Conservation (phyloP, 2,888 invertebrate genomes). For the Maniola hyperantus region DNA sequence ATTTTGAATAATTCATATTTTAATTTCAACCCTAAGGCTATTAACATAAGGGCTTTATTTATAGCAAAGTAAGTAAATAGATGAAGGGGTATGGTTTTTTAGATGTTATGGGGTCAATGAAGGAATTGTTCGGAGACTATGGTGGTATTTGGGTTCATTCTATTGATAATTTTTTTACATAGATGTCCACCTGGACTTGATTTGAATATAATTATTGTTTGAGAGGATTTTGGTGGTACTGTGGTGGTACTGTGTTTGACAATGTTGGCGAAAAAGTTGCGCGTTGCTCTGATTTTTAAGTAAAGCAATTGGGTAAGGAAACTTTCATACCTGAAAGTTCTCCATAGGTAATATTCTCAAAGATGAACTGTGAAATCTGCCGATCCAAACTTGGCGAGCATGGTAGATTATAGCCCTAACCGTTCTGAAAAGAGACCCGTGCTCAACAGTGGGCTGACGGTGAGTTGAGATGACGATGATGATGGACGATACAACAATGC, state of each 20-base stretch:
- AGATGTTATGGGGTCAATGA: slow-evolving; percentile 57
- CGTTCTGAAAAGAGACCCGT: too few species aligned
- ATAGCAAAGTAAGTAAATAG: slow-evolving; percentile 21
- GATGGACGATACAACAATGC: too few species aligned
- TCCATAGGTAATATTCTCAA: too few species aligned
- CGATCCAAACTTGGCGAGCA: too few species aligned
- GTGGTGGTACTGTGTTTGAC: neutral
- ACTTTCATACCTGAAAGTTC: too few species aligned
- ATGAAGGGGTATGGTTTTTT: slow-evolving; percentile 39
- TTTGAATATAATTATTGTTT: slow-evolving; percentile 51
- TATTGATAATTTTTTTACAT: slow-evolving; percentile 52
- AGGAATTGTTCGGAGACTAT: slow-evolving; percentile 48
- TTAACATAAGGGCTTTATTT: slow-evolving; percentile 29
- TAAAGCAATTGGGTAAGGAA: too few species aligned
- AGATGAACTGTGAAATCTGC: too few species aligned
- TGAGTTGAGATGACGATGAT: too few species aligned
- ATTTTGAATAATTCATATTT: slow-evolving; percentile 29
- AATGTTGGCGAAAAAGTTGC: neutral
- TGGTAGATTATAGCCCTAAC: too few species aligned
- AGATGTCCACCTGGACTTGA: slow-evolving; percentile 62
- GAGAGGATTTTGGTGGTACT: slow-evolving; percentile 18
- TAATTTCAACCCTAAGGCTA: slow-evolving; percentile 31
- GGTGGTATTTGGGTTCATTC: slow-evolving; percentile 32
- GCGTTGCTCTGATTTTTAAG: too few species aligned
- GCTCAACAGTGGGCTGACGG: too few species aligned